These are phyloP conservation scores for Frieseomelitta varia DNA, from an alignment of 1,140 invertebrate genomes.

Conservation along the genomic window DNA sequence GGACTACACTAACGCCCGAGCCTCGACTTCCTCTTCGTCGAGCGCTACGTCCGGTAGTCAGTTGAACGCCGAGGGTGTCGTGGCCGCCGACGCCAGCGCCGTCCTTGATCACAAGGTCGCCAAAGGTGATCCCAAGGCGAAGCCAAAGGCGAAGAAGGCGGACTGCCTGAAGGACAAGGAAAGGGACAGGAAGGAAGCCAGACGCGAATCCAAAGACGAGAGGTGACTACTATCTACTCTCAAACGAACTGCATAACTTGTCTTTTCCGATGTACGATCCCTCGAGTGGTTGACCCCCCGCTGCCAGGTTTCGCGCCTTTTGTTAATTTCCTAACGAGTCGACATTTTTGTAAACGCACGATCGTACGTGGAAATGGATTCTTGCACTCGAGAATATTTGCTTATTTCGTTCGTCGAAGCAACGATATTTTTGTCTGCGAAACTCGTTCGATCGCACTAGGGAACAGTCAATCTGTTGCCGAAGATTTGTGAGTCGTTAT, in stretches of 20 bases:
- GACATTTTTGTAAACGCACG: too few species aligned
- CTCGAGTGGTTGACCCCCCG: neutral
- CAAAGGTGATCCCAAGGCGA: conserved; percentile 71
- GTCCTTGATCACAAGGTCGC: conserved; percentile 69
- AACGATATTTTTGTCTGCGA: too few species aligned
- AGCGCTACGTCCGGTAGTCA: conserved; percentile 59
- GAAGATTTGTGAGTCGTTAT: too few species aligned
- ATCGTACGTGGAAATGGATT: too few species aligned
- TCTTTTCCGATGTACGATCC: neutral
- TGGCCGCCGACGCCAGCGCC: conserved; percentile 68
- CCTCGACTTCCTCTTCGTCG: conserved; percentile 73
- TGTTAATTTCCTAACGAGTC: neutral
- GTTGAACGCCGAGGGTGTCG: conserved; percentile 64
- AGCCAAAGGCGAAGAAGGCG: conserved; percentile 74
- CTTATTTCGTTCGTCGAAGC: too few species aligned
- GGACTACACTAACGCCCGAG: conserved; percentile 78
- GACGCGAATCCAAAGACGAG: conserved; percentile 73
- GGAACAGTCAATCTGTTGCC: too few species aligned
- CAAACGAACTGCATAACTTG: neutral
- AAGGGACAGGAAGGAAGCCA: conserved; percentile 73
- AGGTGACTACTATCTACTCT: conserved; percentile 64
- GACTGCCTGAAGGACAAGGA: conserved; percentile 73
- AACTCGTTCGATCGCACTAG: too few species aligned
- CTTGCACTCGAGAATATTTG: too few species aligned
- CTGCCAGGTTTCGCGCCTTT: neutral